A percentile compares a stretch with the other conserved stretches of the same genome.
phyloP scores from a whole-genome alignment of 2,797 vertebrate species.

The Halcyon leucocephala region DNA sequence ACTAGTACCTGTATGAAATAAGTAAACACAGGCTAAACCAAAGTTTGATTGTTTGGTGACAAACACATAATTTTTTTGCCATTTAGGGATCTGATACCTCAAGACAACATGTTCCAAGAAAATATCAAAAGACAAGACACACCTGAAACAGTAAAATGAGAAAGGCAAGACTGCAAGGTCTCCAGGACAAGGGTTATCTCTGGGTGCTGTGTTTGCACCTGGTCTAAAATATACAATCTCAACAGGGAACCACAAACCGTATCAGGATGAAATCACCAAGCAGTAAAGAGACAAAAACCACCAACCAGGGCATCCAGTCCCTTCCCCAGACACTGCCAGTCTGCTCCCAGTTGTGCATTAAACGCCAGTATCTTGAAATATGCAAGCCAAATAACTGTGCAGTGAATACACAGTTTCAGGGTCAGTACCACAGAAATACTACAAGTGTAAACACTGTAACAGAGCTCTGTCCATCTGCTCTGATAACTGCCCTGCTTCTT shows the following conservation, averaged over 20 bases:
- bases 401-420: background rate
- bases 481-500: background rate
- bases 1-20: background rate
- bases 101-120: background rate
- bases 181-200: background rate
- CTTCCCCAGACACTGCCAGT: background rate
- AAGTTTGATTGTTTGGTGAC: background rate
- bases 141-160: background rate
- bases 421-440: background rate
- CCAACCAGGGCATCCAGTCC: background rate
- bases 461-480: slow-evolving; percentile 16
- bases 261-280: background rate
- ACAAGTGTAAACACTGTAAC: background rate
- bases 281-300: background rate
- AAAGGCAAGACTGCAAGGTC: background rate
- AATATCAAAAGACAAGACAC: background rate
- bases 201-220: fast-evolving
- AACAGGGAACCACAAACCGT: background rate
- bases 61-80: background rate
- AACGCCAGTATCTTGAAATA: background rate
- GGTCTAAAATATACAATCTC: fast-evolving
- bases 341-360: background rate
- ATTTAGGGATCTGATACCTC: background rate
- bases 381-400: background rate
- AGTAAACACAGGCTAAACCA: background rate